Conservation (phyloP, 2,113 vertebrate species). For the Crotalus tigris region DNA sequence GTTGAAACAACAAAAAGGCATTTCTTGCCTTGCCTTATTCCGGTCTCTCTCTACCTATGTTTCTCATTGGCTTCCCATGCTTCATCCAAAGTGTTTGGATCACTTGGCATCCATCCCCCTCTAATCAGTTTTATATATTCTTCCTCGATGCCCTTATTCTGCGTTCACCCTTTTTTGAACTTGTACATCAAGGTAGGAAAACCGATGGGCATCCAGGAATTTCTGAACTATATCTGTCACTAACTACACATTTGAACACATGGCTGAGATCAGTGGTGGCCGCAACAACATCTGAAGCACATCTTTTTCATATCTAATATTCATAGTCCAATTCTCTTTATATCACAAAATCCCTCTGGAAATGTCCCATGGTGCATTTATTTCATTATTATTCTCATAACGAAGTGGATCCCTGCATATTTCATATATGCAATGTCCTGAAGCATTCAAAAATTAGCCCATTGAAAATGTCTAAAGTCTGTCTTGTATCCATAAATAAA, state of each 20-base stretch:
- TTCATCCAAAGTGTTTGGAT: neutral
- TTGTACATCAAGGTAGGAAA: neutral
- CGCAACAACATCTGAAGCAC: neutral
- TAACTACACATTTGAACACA: neutral
- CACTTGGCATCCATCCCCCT: neutral
- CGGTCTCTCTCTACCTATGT: neutral
- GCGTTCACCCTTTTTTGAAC: neutral
- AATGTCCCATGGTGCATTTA: neutral
- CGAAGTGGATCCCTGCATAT: neutral
- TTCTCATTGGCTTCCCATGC: neutral
- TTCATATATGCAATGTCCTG: neutral
- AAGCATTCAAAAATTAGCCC: neutral
- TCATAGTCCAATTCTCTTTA: neutral
- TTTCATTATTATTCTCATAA: neutral
- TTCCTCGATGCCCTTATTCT: neutral
- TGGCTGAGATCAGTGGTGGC: neutral
- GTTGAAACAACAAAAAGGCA: neutral
- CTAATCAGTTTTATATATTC: neutral
- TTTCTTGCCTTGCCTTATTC: neutral
- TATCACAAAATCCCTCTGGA: neutral
- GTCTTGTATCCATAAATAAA: neutral
- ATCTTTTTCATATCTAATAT: neutral
- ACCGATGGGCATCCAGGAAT: neutral
- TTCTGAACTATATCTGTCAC: neutral
- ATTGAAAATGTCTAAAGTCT: neutral